Base-by-base conservation (phyloP, 92 coral and sea anemone genomes). In the Virgularia gustaviana region DNA sequence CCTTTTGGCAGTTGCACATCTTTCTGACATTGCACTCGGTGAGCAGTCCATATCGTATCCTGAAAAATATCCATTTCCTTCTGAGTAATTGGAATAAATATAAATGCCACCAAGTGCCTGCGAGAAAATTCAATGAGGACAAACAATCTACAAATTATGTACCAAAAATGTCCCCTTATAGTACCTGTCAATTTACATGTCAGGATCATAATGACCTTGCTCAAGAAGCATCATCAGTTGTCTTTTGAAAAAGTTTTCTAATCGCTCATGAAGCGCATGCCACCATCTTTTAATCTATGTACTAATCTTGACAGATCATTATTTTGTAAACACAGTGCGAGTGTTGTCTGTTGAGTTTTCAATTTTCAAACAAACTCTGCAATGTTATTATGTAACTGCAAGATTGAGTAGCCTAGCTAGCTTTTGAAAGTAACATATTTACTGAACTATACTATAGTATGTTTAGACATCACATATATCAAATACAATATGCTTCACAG, bases 1-100 rank as follows among this genome's bases (percentile, higher is more conserved):
- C 88, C 88, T 65, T 83, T 73, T 19, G 88, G 88, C 62, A 78
- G 35, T 44, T 72, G 80, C 20, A 83, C 84, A 59, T 83, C 84
- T 32, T 65, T 78, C 44, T 83, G 84, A 34, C 65, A 29, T 55
- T 83, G 79, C 15, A 83, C 76, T 71, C 87, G 57, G 63, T 83
- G 88, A 32, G 88, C 64, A 57, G 78, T 83, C 88, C 88, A 83
- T 30, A 71, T 65, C 0, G 88, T 83, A 18, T 82, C 83, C 45
- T 70, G 41, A 34, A 83, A 83, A 16, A 35, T 49, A 9, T 54
- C 61, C 61, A 54, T 54, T 35, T 54, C 61, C 61, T 54, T 54
- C 29, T 54, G 61, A 35, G 29, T 54, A 13, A 54, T 24, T n/a
- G 61, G 61, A 3, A 54, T 54, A 29, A 52, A 71, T 30, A 71